Percentiles rank a stretch among this genome's conserved stretches.
phyloP scores from a whole-genome alignment of 2,888 invertebrate species.

The Diaprepes abbreviatus region DNA sequence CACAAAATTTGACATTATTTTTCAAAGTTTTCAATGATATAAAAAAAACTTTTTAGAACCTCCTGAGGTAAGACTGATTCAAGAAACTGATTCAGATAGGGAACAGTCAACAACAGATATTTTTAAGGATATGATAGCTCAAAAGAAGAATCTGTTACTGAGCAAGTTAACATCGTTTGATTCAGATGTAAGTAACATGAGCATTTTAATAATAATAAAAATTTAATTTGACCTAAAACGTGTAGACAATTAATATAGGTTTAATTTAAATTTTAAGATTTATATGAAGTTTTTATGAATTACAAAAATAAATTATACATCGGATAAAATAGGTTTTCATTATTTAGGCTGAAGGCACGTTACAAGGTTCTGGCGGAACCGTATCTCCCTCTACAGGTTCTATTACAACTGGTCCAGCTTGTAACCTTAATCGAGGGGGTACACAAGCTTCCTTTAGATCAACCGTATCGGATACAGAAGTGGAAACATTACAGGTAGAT shows the following conservation, averaged over 20 bases:
- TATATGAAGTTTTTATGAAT: no score
- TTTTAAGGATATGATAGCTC: conserved; percentile 93
- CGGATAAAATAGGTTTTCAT: no score
- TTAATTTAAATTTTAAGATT: no score
- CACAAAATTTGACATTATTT: no score
- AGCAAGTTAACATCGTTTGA: conserved; percentile 91
- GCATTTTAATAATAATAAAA: no score
- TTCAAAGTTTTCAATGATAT: no score
- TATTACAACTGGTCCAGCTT: conserved; percentile 82
- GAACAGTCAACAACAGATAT: conserved; percentile 87
- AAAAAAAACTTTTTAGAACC: conserved; percentile 69
- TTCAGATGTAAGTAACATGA: conserved; percentile 87
- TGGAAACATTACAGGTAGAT: conserved; percentile 90
- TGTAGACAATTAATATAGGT: no score
- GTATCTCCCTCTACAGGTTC: conserved; percentile 76
- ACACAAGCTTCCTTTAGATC: conserved; percentile 85
- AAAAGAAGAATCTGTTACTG: conserved; percentile 89
- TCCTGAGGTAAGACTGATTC: conserved; percentile 73
- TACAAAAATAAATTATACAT: no score
- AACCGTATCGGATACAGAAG: conserved; percentile 95
- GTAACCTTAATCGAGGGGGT: conserved; percentile 79
- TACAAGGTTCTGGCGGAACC: conserved; percentile 76
- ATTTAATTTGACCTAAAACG: no score
- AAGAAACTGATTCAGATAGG: conserved; percentile 75
- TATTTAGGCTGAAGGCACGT: conserved; percentile 72